Percentiles rank a stretch among this genome's conserved stretches.
Evolutionary conservation across 2,797 vertebrate genomes (phyloP).

Genomic region (Cryptoprocta ferox): DNA sequence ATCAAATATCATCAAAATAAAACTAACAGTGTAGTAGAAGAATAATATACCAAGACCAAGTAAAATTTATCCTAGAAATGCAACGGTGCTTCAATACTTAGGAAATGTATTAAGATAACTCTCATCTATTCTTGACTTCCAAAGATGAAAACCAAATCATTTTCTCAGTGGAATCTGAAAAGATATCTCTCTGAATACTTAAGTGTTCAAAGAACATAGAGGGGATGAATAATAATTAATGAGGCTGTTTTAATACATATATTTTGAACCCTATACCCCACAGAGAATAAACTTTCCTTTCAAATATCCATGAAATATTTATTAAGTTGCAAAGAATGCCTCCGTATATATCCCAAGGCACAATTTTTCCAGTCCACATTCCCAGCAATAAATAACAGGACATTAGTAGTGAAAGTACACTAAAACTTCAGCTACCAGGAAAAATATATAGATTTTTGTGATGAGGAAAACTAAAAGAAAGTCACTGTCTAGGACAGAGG

Average conservation of each 20-base stretch:
- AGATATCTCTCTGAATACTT: conserved; percentile 30
- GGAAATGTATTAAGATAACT: neutral
- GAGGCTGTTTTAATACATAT: conserved; percentile 53
- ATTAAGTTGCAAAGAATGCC: conserved; percentile 59
- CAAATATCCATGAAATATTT: conserved; percentile 73
- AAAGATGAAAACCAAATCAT: conserved; percentile 9
- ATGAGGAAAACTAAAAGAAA: conserved; percentile 40
- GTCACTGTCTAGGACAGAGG: neutral
- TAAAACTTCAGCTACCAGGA: neutral
- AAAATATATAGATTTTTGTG: neutral
- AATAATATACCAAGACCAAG: neutral
- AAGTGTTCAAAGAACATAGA: conserved; percentile 6
- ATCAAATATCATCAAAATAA: conserved; percentile 20
- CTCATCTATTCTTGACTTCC: neutral
- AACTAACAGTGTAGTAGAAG: neutral
- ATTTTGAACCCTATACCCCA: conserved; percentile 38
- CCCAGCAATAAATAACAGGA: conserved; percentile 64
- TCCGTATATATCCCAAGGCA: conserved; percentile 26
- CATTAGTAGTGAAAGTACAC: conserved; percentile 9
- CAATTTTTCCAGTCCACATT: conserved; percentile 24
- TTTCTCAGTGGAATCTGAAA: conserved; percentile 44
- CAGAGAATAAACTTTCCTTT: conserved; percentile 71
- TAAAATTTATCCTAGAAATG: neutral
- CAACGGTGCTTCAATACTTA: neutral
- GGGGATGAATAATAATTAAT: conserved; percentile 64